A percentile compares a stretch with the other conserved stretches of the same genome.
phyloP scores from a whole-genome alignment of 2,888 invertebrate genomes.

The Lydus trimaculatus region DNA sequence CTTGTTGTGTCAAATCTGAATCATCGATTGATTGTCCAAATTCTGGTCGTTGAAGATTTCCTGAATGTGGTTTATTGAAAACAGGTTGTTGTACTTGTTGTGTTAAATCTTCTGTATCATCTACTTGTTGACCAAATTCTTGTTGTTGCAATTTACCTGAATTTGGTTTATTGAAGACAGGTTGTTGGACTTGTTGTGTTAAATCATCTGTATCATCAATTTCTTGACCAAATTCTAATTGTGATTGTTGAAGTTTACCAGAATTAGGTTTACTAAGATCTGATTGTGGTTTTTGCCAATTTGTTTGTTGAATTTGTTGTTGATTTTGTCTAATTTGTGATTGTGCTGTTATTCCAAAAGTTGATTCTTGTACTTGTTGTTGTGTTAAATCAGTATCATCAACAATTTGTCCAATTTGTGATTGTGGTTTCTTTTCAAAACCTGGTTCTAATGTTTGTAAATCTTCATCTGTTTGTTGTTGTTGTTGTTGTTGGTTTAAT shows the following conservation, averaged over 20 bases:
- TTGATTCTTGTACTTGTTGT: not conserved
- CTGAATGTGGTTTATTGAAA: not conserved
- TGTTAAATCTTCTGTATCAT: slow-evolving; percentile 14
- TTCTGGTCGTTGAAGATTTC: slow-evolving; percentile 7
- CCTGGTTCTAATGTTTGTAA: not conserved
- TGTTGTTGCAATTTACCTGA: slow-evolving; percentile 29
- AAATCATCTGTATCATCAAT: slow-evolving; percentile 11
- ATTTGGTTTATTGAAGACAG: not conserved
- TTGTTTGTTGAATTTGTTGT: slow-evolving; percentile 15
- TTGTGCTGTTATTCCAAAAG: not conserved
- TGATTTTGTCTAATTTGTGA: slow-evolving; percentile 1
- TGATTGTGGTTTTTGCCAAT: slow-evolving; percentile 1
- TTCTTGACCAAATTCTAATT: slow-evolving; percentile 28
- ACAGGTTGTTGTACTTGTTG: slow-evolving; percentile 20
- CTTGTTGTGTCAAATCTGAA: slow-evolving; percentile 1
- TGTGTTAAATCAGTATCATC: slow-evolving; percentile 8
- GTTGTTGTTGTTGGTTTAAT: not conserved
- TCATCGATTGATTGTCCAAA: slow-evolving; percentile 38
- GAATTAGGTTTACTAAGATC: not conserved
- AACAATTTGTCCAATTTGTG: not conserved
- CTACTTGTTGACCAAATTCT: not conserved
- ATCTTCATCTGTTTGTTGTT: not conserved
- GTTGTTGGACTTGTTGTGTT: not conserved
- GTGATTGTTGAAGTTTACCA: not conserved
- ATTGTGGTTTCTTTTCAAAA: not conserved